Evolutionary conservation across 2,888 invertebrate genomes (phyloP), one percentile per base, ranked within the genome.

Genomic region (Bembecia ichneumoniformis): DNA sequence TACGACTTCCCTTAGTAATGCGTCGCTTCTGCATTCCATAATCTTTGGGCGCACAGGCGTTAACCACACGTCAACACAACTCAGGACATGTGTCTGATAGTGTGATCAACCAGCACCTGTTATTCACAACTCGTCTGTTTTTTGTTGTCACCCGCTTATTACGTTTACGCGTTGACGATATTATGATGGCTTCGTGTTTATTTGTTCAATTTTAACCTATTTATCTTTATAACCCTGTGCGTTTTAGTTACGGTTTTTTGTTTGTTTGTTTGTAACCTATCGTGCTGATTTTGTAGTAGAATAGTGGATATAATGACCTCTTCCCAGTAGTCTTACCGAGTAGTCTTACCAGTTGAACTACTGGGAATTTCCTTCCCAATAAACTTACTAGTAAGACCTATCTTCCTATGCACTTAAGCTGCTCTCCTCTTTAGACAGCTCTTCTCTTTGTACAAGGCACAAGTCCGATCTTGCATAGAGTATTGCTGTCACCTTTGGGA

Each of bases 101-200:
- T 40, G 40, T 13, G 14, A 40, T 40, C 40, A 40, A 53, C 56
- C 62, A 48, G 57, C 75, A 74, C 74, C 75, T 74, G 74, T 68
- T 68, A 63, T 58, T 48, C 44, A 20, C 10, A 2, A 14, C 13
- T 40, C 40, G 28, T 40, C 11, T 44, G 44, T 44, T 44, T 44
- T 40, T 16, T 44, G 15, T 15, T 44, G 11, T 15, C 16, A 16
- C 44, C 44, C 15, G 13, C 16, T 44, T 15, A 44, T 44, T 44
- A 16, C 11, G 44, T 15, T 44, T 44, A 16, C 11, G 17, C 17
- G 16, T 56, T 50, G 51, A 55, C 47, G 17, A 44, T 58, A 55
- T 59, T 57, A 53, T 48, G 54, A 56, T 52, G 58, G 52, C 52
- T 55, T 59, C 57, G 59, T 60, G 58, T 57, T 52, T 47, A 10